Evolutionary conservation across 2,888 invertebrate genomes (phyloP), one percentile per base, ranked within the genome.

Genomic region (Hydrotaea cyrtoneurina): DNA sequence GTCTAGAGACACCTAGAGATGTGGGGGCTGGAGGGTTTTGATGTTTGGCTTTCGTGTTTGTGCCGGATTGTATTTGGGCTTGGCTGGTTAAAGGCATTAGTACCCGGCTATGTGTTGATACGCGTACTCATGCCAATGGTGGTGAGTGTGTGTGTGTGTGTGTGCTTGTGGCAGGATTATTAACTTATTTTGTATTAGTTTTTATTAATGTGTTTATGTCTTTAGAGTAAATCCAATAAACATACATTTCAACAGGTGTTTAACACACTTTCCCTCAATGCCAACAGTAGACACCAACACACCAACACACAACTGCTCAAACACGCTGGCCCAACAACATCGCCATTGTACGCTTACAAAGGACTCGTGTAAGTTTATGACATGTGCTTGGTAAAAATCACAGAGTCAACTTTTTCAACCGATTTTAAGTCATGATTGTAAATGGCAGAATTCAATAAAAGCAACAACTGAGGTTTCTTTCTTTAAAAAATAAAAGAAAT

Each of bases 181-280:
- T 83, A 86, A 86, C 83, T 81, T 83, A 83, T 82, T 84, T 83
- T 77, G 79, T 83, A 80, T 79, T 79, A 86, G 79, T 83, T 82
- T 80, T 82, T 82, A 85, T 85, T 85, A 85, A 85, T 79, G 74
- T 82, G 82, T 77, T 85, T 85, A 85, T 85, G 15, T 59, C 79
- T 81, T 59, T 46, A 26, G 57, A 77, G 73, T 73, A 43, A 78
- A 81, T 50, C 75, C 46, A 78, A 62, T 19, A 21, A 81, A 73
- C 43, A 76, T 7, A 4, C n/a, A 73, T 50, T n/a, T 76, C 85
- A 85, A 85, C 85, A 85, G 85, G 85, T 85, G 85, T 82, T 84
- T 76, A 77, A 36, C 17, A 74, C 53, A 73, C 43, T 82, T 66
- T 59, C 57, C 21, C 3, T 57, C 57, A 21, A 59, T 2, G 13